Base-by-base conservation (phyloP, 1,140 invertebrate genomes). In the Zophobas morio region DNA sequence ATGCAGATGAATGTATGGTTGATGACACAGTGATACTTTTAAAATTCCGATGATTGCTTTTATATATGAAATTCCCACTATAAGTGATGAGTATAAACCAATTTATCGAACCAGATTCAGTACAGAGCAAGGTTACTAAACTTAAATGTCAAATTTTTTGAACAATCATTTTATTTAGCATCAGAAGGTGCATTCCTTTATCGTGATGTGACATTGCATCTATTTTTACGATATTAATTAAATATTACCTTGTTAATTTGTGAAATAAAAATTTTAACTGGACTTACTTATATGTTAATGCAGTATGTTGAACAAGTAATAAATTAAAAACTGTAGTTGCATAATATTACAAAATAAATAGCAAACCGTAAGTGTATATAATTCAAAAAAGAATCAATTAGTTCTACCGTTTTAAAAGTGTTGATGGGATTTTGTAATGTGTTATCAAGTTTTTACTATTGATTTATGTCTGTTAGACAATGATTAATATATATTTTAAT, bases 31-130 rank as follows among this genome's bases (percentile, higher is more conserved):
- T 37, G 70, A 72, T 72, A 72, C 47, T 72, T 53, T 36, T 53
- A 49, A 72, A 72, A 53, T 72, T 72, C 37, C 8, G 70, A 35
- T 72, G 51, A 37, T 49, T 35, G 70, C 47, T 72, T 72, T 72
- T 72, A 72, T 72, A 72, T 72, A 4, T 53, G 51, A 53, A 39
- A 72, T 51, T 72, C 70, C 70, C 70, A 72, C 70, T 72, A 72
- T 54, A 34, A 36, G 42, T 20, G 70, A 71, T 71, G 70, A 46
- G 42, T 46, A 8, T 56, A 63, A 37, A 71, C 36, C 34, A 53
- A 37, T 46, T 70, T 33, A 46, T 34, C 39, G 39, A 35, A 53
- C 70, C 51, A 72, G 47, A 72, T 72, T 72, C 46, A 72, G 42
- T 49, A 35, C 70, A 53, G 70, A 53, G 70, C 70, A 72, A 72